Conservation (phyloP, 1,140 invertebrate genomes). For the Periplaneta americana region DNA sequence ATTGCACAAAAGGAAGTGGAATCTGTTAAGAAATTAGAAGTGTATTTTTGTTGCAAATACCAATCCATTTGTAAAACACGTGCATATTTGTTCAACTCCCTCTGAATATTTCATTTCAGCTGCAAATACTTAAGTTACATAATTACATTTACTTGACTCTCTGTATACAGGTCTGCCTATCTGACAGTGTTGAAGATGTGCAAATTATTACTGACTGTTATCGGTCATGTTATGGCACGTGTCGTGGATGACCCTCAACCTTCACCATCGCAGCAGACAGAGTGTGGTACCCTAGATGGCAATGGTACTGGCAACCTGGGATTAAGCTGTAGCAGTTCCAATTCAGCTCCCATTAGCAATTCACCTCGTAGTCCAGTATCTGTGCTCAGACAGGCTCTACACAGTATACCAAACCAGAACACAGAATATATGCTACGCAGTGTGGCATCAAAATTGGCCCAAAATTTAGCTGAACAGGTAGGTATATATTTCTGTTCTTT, state of each 20-base stretch:
- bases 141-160: conserved; percentile 5
- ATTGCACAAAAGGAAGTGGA: no score
- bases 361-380: conserved; percentile 37
- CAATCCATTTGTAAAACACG: no score
- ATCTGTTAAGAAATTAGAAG: no score
- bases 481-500: neutral
- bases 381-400: conserved; percentile 64
- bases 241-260: conserved; percentile 47
- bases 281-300: conserved; percentile 25
- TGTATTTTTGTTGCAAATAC: no score
- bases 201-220: conserved; percentile 82
- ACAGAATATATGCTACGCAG: conserved; percentile 52
- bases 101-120: no score
- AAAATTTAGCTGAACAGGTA: conserved; percentile 58
- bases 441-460: conserved; percentile 70
- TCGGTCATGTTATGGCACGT: conserved; percentile 69
- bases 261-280: conserved; percentile 20
- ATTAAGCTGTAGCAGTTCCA: conserved; percentile 1
- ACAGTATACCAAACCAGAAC: conserved; percentile 59
- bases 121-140: no score
- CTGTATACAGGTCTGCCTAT: conserved; percentile 63
- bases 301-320: conserved; percentile 17
- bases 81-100: no score
- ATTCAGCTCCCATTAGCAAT: neutral
- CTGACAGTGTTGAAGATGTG: conserved; percentile 82